These are phyloP conservation scores for Drosophila yooni DNA, from an alignment of 2,888 invertebrate species.

Conservation along the genomic window DNA sequence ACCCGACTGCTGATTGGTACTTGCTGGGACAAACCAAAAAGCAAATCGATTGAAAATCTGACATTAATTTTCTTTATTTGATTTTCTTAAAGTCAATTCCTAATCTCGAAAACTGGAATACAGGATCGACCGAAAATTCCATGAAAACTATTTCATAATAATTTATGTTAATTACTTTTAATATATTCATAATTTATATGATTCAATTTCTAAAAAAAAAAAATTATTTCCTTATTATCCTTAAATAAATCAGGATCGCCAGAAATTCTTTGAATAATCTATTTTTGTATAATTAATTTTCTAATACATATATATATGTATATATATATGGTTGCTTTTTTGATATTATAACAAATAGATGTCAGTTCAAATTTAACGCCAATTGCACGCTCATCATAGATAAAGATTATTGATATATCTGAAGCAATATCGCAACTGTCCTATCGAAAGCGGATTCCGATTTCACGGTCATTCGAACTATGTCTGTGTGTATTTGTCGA, in stretches of 20 bases:
- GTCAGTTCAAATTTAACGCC: conserved; percentile 65
- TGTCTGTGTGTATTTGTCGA: conserved; percentile 24
- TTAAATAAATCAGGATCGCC: not conserved
- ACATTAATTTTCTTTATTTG: not conserved
- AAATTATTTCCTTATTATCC: accelerated
- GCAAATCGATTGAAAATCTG: not conserved
- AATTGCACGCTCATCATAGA: conserved; percentile 52
- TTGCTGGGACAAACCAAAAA: not conserved
- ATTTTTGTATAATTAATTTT: not conserved
- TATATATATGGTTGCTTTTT: not conserved
- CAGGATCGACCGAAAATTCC: no score
- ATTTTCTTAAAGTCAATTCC: not conserved
- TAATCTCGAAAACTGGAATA: not conserved
- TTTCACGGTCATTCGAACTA: conserved; percentile 61
- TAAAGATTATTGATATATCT: conserved; percentile 29
- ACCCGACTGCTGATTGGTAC: no score
- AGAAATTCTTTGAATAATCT: not conserved
- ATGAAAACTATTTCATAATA: no score
- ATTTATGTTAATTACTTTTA: no score
- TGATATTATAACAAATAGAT: not conserved
- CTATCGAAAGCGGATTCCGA: conserved; percentile 47
- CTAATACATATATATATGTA: not conserved
- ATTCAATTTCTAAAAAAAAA: not conserved
- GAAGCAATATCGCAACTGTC: conserved; percentile 21
- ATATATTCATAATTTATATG: not conserved